These are phyloP conservation scores for Cephus cinctus DNA, from an alignment of 1,140 invertebrate genomes.

Conservation along the genomic window DNA sequence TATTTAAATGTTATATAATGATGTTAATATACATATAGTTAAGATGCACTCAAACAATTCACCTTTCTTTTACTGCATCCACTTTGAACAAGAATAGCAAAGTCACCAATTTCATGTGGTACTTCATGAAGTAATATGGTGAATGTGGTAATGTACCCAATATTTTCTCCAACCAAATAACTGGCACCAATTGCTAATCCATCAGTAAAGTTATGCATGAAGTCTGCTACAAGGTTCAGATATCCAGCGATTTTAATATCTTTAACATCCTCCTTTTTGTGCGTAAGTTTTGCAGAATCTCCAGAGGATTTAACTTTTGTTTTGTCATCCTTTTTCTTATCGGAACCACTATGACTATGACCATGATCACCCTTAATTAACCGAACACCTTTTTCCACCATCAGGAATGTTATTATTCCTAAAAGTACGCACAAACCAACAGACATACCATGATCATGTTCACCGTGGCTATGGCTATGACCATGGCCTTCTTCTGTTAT, in stretches of 20 bases:
- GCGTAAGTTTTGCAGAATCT: too few species aligned
- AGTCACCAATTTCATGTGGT: conserved; percentile 98
- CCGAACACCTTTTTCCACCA: conserved; percentile 91
- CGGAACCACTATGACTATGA: conserved; percentile 51
- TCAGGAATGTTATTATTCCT: conserved; percentile 89
- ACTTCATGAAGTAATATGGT: conserved; percentile 96
- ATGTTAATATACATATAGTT: background rate
- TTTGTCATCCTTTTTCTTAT: conserved; percentile 33
- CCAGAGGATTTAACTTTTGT: conserved; percentile 5
- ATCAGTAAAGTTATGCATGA: conserved; percentile 96
- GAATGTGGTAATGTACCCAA: conserved; percentile 85
- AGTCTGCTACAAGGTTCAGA: conserved; percentile 92
- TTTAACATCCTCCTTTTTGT: conserved; percentile 46
- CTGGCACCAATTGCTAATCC: conserved; percentile 95
- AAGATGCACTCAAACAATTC: conserved; percentile 18
- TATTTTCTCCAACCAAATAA: conserved; percentile 82
- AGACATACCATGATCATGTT: conserved; percentile 63
- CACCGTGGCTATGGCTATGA: conserved; percentile 56
- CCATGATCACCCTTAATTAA: conserved; percentile 80
- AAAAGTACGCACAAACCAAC: conserved; percentile 88
- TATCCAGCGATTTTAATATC: conserved; percentile 92
- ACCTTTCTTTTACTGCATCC: conserved; percentile 86
- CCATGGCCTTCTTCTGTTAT: conserved; percentile 56
- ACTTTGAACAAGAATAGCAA: conserved; percentile 94
- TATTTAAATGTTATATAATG: conserved; percentile 2